Conservation (phyloP, 1,140 invertebrate genomes). For the Hesperophylax magnus region DNA sequence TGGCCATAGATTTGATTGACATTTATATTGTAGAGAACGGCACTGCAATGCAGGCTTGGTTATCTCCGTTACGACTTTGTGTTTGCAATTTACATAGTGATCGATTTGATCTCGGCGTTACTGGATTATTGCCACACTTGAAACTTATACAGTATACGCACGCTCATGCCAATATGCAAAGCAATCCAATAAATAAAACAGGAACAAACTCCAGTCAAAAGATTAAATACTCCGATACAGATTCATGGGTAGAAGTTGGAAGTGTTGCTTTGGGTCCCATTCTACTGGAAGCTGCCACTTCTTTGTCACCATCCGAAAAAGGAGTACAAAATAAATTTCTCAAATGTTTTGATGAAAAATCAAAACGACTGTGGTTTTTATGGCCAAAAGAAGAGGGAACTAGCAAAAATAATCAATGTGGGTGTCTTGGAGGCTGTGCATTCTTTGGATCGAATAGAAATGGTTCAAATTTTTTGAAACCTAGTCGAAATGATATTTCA, state of each 20-base stretch:
- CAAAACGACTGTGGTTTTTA: constrained; percentile 94
- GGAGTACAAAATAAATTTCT: constrained; percentile 89
- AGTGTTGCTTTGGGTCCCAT: constrained; percentile 91
- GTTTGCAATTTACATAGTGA: constrained; percentile 96
- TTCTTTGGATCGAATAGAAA: constrained; percentile 95
- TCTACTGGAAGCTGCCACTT: constrained; percentile 93
- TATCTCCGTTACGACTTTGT: constrained; percentile 88
- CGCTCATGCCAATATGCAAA: constrained; percentile 67
- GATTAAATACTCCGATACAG: constrained; percentile 67
- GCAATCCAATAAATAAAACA: constrained; percentile 63
- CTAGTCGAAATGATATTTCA: constrained; percentile 81
- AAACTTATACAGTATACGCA: constrained; percentile 67
- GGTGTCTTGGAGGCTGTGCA: constrained; percentile 93
- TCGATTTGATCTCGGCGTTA: constrained; percentile 90
- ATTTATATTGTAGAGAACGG: constrained; percentile 92
- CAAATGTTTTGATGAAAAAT: constrained; percentile 88
- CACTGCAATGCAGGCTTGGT: constrained; percentile 89
- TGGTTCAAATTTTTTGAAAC: constrained; percentile 90
- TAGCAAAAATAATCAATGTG: constrained; percentile 81
- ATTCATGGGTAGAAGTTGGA: constrained; percentile 94
- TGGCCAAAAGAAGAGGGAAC: constrained; percentile 81
- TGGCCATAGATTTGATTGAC: constrained; percentile 93
- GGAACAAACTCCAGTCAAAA: constrained; percentile 64
- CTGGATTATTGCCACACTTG: constrained; percentile 85
- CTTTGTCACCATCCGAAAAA: constrained; percentile 81